Base-by-base conservation (phyloP, 2,113 vertebrate species). In the Chloropsis cyanopogon region DNA sequence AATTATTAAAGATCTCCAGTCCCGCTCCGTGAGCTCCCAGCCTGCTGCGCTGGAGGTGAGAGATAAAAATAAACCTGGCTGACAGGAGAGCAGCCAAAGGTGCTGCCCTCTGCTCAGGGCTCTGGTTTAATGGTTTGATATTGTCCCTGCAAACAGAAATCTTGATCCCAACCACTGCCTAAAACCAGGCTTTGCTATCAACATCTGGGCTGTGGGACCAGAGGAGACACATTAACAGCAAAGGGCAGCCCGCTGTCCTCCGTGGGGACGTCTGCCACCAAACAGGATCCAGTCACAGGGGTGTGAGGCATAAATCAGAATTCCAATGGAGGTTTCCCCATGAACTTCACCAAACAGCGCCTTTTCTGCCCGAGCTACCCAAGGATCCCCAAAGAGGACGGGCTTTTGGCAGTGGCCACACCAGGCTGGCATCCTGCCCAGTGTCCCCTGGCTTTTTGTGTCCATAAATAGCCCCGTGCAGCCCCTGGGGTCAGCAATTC, bases 1-100 rank as follows among this genome's bases (percentile, higher is more conserved):
- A 96, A 94, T 94, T 82, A 89, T 91, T 94, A 35, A 96, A 78
- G 26, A 22, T 25, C 42, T 87, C 47, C 37, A 10, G 41, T 29
- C 25, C 20, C 60, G 35, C 44, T 54, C 65, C 1, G 10, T 14
- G 28, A 50, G 52, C 52, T 85, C 42, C 64, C 54, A 80, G 77
- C 21, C 23, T 2, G 5, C 66, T 64, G 66, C 0, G 0, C 71
- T 35, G 49, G 46, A 71, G 46, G 42, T 61, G 46, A 11, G 33
- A 53, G 80, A 70, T 9, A 88, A 88, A 90, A 70, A 92, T 70
- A 86, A 88, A 77, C 39, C 31, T 19, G 46, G 44, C 22, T n/a
- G 59, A 31, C 7, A 79, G n/a, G 44, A 83, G 61, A 88, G 49
- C 37, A 79, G 53, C 75, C 44, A 7, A 79, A 76, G 59, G 46